These are phyloP conservation scores for Ostrea denselamellosa DNA, from an alignment of 1,140 invertebrate genomes.

Conservation along the genomic window DNA sequence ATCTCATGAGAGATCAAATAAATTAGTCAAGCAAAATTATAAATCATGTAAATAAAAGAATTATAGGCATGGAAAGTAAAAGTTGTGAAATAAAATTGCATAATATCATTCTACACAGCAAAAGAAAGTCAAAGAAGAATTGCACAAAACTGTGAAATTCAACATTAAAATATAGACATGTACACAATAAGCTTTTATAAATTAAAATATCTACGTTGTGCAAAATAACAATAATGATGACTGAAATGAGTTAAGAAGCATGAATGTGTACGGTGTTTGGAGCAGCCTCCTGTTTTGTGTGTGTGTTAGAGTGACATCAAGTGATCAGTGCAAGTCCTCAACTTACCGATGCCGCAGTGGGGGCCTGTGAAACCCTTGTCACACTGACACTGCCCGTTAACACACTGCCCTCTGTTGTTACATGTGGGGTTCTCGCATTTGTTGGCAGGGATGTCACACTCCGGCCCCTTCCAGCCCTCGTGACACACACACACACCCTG, in stretches of 20 bases:
- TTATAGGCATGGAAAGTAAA: neutral
- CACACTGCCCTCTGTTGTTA: constrained; percentile 77
- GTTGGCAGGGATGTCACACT: constrained; percentile 74
- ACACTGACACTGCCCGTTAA: constrained; percentile 77
- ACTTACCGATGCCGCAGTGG: constrained; percentile 76
- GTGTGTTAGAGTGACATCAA: neutral
- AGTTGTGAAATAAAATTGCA: neutral
- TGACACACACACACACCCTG: constrained; percentile 77
- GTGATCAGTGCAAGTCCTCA: neutral
- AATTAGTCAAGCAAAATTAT: constrained; percentile 2
- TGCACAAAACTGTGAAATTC: neutral
- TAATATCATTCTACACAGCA: constrained; percentile 10
- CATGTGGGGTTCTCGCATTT: constrained; percentile 77
- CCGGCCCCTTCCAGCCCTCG: constrained; percentile 77
- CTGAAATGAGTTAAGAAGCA: neutral
- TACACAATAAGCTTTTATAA: neutral
- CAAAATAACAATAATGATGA: constrained; percentile 4
- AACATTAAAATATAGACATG: constrained; percentile 14
- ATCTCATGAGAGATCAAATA: constrained; percentile 17
- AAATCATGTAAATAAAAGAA: neutral
- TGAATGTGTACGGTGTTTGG: neutral
- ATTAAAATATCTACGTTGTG: neutral
- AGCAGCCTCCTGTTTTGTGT: neutral
- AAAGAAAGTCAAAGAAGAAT: neutral
- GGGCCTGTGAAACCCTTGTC: constrained; percentile 74